Percentiles rank a stretch among this genome's conserved stretches.
Evolutionary conservation across 2,113 vertebrate genomes (phyloP).

Genomic region (Columba livia): DNA sequence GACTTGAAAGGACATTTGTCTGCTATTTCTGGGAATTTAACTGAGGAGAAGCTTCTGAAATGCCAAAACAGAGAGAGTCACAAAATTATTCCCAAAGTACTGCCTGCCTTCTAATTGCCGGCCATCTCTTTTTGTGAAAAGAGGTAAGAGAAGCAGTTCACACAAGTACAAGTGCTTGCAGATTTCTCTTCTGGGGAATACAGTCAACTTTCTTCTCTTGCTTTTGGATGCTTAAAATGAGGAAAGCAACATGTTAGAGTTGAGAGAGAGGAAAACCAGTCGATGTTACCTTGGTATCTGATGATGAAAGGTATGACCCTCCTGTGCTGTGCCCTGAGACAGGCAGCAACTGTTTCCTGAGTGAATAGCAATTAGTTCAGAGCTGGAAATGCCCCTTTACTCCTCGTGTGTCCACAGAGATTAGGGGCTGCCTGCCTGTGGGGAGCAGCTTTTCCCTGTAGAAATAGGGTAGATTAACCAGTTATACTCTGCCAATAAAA

Average conservation of each 20-base stretch:
- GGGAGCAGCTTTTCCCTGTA: background rate
- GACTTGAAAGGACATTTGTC: background rate
- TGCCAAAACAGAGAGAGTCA: background rate
- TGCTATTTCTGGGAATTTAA: background rate
- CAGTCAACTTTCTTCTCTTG: background rate
- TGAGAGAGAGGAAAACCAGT: background rate
- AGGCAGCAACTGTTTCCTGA: background rate
- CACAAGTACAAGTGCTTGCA: background rate
- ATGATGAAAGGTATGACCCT: background rate
- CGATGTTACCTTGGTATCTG: background rate
- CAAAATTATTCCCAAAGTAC: background rate
- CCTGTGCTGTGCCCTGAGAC: background rate
- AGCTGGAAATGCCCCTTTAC: background rate
- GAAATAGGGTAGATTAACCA: background rate
- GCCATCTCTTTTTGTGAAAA: background rate
- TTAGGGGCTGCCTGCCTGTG: background rate
- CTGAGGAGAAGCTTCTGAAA: background rate
- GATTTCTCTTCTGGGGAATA: background rate
- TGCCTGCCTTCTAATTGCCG: constrained; percentile 1
- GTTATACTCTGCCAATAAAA: background rate
- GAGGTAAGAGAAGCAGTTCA: background rate
- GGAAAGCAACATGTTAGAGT: background rate
- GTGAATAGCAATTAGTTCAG: background rate
- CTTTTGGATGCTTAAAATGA: background rate
- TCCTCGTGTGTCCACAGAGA: background rate